Base-by-base conservation (phyloP, 2,113 vertebrate species). In the Zosterops pallidus region DNA sequence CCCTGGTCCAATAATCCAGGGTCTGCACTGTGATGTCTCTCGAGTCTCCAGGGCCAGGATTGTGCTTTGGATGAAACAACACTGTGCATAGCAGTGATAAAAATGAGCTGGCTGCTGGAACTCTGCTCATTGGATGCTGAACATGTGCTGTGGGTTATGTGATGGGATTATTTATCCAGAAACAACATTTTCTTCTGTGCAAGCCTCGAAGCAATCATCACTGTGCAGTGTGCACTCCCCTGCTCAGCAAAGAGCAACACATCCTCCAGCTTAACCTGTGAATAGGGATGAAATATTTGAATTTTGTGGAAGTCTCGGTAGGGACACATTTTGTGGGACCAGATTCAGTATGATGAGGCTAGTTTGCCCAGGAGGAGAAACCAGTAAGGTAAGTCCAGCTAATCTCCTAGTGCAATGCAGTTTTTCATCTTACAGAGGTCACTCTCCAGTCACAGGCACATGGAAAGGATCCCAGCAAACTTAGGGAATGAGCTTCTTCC, bases 1-100 rank as follows among this genome's bases (percentile, higher is more conserved):
- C 5, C 20, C 46, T 22, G 25, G 12, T 21, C n/a, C 46, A 28
- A 14, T 41, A 81, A 81, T 14, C n/a, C 50, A 64, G 16, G 24
- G 14, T n/a, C 86, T 75, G n/a, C 39, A 62, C 52, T 0, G 0
- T 2, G 5, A 50, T 4, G 12, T 41, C 46, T 60, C 64, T 49
- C 26, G 26, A 46, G 59, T 13, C 55, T 59, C 60, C 62, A 77
- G 83, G 46, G 35, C 33, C 39, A 59, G 49, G 24, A 62, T 4
- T 33, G 26, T 69, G 59, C 62, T 56, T 64, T 56, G 89, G 50
- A 24, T 74, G 69, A 44, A 23, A 8, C 12, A 21, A 31, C 0
- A 0, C 35, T 41, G 26, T 14, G 56, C 35, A 12, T 5, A 63
- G 75, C 6, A 1, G 23, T n/a, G 29, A 9, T 14, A 33, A 44